Evolutionary conservation across 1,140 invertebrate genomes (phyloP), one percentile per base, ranked within the genome.

Genomic region (Chironomus tepperi): DNA sequence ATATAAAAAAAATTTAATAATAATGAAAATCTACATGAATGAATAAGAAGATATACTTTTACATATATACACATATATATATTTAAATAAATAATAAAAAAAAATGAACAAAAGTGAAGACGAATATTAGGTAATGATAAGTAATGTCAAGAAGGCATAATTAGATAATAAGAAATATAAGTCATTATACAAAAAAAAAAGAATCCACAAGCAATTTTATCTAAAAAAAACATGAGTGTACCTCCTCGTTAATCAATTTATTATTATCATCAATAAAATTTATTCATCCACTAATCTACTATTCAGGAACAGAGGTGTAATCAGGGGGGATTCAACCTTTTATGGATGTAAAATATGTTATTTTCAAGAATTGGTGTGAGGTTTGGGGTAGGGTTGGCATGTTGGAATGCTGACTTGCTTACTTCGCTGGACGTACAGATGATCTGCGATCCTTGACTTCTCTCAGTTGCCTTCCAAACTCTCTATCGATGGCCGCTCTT

Each of bases 11-110:
- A 57, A 57, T 57, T n/a, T 57, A 57, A n/a, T 57, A 34, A 34
- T 34, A 34, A 34, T 34, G 24, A 34, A 34, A 34, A 34, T 34
- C 24, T 34, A 34, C 24, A 34, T 34, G 24, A 34, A 34, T 34
- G 24, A 34, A 34, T 34, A 34, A 34, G 24, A 34, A 34, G 24
- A 57, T 57, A 57, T 57, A 57, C 47, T 57, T 57, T 57, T 57
- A 57, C 47, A 57, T 57, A 57, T 57, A 57, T 57, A 57, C 47
- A 57, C 47, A 57, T n/a, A 57, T 57, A 57, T 57, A n/a, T 57
- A 57, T 57, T 15, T 57, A 15, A 15, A 12, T 15, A 57, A 57
- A 57, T 57, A n/a, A n/a, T 57, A 57, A 57, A 15, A 57, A 57
- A 57, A n/a, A 15, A 57, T 57, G 12, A 57, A 57, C 5, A 15